Evolutionary conservation across 2,113 vertebrate species (phyloP), one percentile per base, ranked within the genome.

Genomic region (Dolichallabes microphthalmus): DNA sequence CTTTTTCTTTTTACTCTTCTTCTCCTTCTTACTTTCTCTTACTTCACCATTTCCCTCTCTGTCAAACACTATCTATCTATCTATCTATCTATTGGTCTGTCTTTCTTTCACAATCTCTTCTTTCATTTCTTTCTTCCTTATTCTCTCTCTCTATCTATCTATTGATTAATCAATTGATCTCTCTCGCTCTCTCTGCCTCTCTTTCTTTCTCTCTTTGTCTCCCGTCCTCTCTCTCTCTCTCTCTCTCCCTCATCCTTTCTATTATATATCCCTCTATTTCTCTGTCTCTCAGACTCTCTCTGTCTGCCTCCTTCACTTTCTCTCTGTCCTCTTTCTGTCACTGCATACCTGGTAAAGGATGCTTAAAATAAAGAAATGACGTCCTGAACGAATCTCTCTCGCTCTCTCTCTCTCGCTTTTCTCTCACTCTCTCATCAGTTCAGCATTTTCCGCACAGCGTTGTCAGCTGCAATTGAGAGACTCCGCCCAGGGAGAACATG

Each of bases 391-490:
- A 68, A 20, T 4, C 32, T 5, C 52, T 35, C 30, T 78, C 52
- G 27, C 52, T 32, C 25, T 78, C n/a, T 32, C 52, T 57, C n/a
- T 50, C 35, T 39, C 19, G 50, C 8, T 73, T 12, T 50, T 75
- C 45, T 77, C 75, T 25, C 79, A 3, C 39, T 81, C 39, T 30
- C 4, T 85, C 84, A 80, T 68, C 78, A 82, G 61, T 50, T 22
- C 22, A 85, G 30, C 57, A 5, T 74, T 58, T 74, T 50, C 19
- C 25, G n/a, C 74, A 12, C 4, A 10, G 12, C 27, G 64, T 45
- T 45, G 64, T 83, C 84, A 80, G 87, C 84, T 74, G 80, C 57
- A 58, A 45, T 19, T 39, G 58, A 78, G 74, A 66, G 58, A 55
- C 66, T 61, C 82, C 80, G 52, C 83, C 22, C 60, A 45, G 45